phyloP scores from a whole-genome alignment of 2,113 vertebrate species.

The Falco punctatus region DNA sequence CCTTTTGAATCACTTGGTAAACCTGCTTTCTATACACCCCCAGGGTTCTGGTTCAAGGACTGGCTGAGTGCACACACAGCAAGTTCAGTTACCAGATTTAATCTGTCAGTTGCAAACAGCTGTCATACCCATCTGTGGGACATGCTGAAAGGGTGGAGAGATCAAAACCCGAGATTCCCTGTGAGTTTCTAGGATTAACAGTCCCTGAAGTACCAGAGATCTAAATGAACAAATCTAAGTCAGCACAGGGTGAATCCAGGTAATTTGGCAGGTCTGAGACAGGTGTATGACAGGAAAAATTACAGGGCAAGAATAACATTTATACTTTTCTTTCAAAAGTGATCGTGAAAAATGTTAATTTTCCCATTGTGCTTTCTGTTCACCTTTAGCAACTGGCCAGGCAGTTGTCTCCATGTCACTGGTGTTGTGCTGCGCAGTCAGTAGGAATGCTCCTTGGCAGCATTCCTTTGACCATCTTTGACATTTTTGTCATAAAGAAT shows the following conservation, averaged over 20 bases:
- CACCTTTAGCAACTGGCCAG: neutral
- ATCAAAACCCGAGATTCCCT: conserved; percentile 28
- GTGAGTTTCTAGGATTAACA: conserved; percentile 15
- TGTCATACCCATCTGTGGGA: conserved; percentile 51
- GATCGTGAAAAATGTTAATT: neutral
- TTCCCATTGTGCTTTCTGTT: neutral
- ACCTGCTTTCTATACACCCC: conserved; percentile 38
- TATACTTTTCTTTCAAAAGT: neutral
- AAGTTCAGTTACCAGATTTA: conserved; percentile 64
- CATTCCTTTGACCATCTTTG: conserved; percentile 9
- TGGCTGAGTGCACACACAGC: conserved; percentile 23
- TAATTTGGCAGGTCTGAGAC: conserved; percentile 1
- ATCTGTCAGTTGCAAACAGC: conserved; percentile 51
- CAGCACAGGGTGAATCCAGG: conserved; percentile 1
- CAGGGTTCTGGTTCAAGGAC: conserved; percentile 56
- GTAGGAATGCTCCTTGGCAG: neutral
- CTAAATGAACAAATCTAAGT: neutral
- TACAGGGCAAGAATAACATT: neutral
- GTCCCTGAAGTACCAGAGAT: neutral
- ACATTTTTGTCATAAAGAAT: conserved; percentile 14
- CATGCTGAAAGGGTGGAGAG: conserved; percentile 37
- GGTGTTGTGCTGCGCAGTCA: fast-evolving
- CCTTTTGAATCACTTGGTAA: conserved; percentile 52
- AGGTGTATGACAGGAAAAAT: neutral
- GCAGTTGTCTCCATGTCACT: neutral